A percentile compares a stretch with the other conserved stretches of the same genome.
Evolutionary conservation across 2,797 vertebrate genomes (phyloP).

Genomic region (Cottoperca gobio): DNA sequence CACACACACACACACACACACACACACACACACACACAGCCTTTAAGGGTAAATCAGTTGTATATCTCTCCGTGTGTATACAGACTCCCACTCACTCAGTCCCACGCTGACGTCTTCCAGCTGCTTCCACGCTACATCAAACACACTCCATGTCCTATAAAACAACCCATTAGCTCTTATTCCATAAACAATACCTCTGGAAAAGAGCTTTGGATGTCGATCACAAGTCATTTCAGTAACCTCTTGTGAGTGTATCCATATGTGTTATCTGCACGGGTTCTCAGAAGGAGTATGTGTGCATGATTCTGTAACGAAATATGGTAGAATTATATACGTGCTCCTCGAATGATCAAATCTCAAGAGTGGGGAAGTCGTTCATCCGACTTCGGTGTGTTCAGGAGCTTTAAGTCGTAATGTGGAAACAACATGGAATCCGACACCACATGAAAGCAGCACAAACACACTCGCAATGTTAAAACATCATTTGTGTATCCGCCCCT

Average conservation of each 20-base stretch:
- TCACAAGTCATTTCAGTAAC: conserved; percentile 11
- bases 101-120: conserved; percentile 71
- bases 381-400: no score
- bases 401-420: no score
- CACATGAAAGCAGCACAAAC: no score
- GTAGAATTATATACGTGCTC: background rate
- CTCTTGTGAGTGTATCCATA: background rate
- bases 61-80: conserved; percentile 56
- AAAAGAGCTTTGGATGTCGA: conserved; percentile 17
- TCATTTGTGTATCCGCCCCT: no score
- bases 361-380: no score
- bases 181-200: conserved; percentile 58
- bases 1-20: conserved; percentile 24
- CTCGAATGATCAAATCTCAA: no score
- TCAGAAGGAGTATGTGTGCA: background rate
- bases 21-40: conserved; percentile 17
- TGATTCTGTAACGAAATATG: background rate
- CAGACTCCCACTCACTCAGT: conserved; percentile 47
- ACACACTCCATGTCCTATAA: conserved; percentile 52
- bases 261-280: background rate
- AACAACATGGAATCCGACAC: no score
- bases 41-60: conserved; percentile 48
- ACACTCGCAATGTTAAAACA: no score
- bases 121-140: conserved; percentile 69
- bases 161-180: conserved; percentile 62